These are phyloP conservation scores for Acanthurus tractus DNA, from an alignment of 2,797 vertebrate species.

Conservation along the genomic window DNA sequence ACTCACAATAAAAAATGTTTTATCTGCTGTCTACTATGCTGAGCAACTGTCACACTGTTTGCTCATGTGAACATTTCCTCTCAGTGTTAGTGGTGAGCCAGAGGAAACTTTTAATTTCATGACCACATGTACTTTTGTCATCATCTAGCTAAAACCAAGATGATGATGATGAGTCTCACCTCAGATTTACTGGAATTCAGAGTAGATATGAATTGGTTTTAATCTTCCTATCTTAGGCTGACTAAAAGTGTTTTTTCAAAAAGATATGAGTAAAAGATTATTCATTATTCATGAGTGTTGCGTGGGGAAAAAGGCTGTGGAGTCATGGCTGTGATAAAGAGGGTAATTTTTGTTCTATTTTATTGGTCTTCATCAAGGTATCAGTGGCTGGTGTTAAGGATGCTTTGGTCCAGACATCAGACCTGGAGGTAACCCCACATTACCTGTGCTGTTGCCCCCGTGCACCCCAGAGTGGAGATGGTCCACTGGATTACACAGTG, in stretches of 20 bases:
- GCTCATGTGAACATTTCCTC: conserved; percentile 36
- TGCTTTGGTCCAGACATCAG: conserved; percentile 67
- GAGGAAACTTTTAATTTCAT: conserved; percentile 56
- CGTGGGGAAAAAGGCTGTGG: neutral
- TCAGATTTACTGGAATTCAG: conserved; percentile 12
- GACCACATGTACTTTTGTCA: conserved; percentile 45
- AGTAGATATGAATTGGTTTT: neutral
- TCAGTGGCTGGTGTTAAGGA: conserved; percentile 60
- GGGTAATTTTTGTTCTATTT: neutral
- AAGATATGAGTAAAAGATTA: too few species aligned
- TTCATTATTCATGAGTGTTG: neutral
- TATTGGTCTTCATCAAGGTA: conserved; percentile 51
- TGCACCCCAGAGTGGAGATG: conserved; percentile 79
- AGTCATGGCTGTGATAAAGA: neutral
- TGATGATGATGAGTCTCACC: conserved; percentile 2
- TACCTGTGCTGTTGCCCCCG: conserved; percentile 46
- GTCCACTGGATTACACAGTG: conserved; percentile 76
- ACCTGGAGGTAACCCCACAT: conserved; percentile 78
- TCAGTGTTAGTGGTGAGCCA: conserved; percentile 44
- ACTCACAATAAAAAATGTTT: conserved; percentile 28
- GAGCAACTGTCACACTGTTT: neutral
- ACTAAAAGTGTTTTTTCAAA: neutral
- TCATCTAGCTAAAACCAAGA: conserved; percentile 22
- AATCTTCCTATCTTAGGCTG: neutral
- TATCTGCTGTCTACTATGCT: neutral